Evolutionary conservation across 2,797 vertebrate genomes (phyloP), one percentile per base, ranked within the genome.

Genomic region (Sebastes matsubarae): DNA sequence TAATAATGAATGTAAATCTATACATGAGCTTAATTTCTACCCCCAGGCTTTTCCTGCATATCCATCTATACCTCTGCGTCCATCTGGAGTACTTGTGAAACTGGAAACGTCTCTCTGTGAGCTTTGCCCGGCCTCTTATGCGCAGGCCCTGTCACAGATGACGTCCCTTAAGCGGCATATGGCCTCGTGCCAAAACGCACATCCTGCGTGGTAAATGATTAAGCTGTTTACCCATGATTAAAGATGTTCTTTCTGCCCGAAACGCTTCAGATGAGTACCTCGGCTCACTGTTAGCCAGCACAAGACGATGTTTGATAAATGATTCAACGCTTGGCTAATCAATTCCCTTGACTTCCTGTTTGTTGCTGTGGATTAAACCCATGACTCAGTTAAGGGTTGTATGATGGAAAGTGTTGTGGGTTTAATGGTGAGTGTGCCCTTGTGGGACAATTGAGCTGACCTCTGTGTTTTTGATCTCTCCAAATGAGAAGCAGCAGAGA

Each of bases 141-240:
- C 4, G 1, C 22, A 16, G 29, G 46, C 11, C 46, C 9, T 14
- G 32, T 68, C 85, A 64, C 67, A 32, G 76, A 77, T 52, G 69
- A 75, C 8, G 12, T 79, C 68, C 72, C 72, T 36, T 29, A 63
- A 84, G 76, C 50, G 0, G 25, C 11, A 12, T 18, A 71, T 70
- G 81, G 80, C 72, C 18, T 36, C 1, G n/a, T 27, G 77, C 86
- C 89, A 89, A 79, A 75, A 55, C 29, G 22, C 68, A 80, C 85
- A 78, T 87, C 71, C 75, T 81, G 68, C 61, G 54, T 80, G 70
- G 80, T 90, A 83, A 92, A 89, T 93, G 87, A 92, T 91, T 87
- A 76, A 87, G 77, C 82, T 84, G 87, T 91, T 92, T 89, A 81
- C 77, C 12, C 14, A 8, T 68, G 75, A 91, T 92, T 91, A 85